Base-by-base conservation (phyloP, 1,140 invertebrate species). In the Pemphigus obesinymphae region DNA sequence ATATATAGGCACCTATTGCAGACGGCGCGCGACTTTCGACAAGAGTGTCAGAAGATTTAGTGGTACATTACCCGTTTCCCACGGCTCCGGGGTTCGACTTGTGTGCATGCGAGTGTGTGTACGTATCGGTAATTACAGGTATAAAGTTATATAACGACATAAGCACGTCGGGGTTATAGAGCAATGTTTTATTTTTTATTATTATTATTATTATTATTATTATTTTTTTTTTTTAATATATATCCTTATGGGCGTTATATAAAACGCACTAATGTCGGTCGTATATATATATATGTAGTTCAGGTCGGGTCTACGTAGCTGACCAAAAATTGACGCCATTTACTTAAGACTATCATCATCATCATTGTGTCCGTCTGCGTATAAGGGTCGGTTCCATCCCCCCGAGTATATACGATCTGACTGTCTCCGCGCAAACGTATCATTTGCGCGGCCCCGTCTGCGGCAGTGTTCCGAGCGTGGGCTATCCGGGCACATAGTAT, bases 281-380 rank as follows among this genome's bases (percentile, higher is more conserved):
- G 50, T 40, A 58, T 13, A 15, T 29, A 11, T 15, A 15, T 13
- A 31, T 23, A 17, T 31, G 31, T 48, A 72, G 66, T 40, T 10
- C 34, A 6, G 66, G 13, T 43, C 37, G 40, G 66, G 34, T 7
- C 48, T 29, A n/a, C n/a, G n/a, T n/a, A 29, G 53, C 75, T 78
- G 76, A 80, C 76, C 76, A 61, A 80, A 78, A 80, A 80, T 80
- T 80, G 76, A 80, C 76, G 76, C 55, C 76, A 80, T 80, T 80
- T 80, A 80, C 76, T 80, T 80, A 80, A 29, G 55, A 80, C 76
- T 80, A 80, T 80, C 76, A 80, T 80, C 76, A 80, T 80, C 55
- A 11, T 80, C 37, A n/a, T 37, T 5, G 20, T 78, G 15, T 23
- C 31, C 53, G 75, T 61, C 53, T 55, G 40, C n/a, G 15, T 11